Conservation (phyloP, 2,888 invertebrate species). For the Synergus gifuensis region DNA sequence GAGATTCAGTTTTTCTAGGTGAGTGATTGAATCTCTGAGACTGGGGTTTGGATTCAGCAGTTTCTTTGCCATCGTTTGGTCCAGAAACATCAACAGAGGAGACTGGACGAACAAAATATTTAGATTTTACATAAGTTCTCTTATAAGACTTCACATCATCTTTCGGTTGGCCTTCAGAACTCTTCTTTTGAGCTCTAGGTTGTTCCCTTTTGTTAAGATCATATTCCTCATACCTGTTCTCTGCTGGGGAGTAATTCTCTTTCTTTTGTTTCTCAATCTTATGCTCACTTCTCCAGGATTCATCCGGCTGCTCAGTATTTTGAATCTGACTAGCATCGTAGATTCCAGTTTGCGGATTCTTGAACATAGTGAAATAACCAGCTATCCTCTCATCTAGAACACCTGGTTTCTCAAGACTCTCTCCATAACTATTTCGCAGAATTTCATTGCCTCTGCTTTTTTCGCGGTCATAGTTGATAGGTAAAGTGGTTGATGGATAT, state of each 20-base stretch:
- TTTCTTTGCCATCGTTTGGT: background rate
- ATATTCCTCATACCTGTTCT: slow-evolving; percentile 71
- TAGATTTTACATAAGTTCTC: background rate
- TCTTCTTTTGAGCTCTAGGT: background rate
- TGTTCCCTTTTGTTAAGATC: slow-evolving; percentile 52
- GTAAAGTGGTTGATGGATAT: slow-evolving; percentile 40
- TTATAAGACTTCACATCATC: slow-evolving; percentile 1
- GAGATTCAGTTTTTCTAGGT: background rate
- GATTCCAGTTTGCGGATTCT: slow-evolving; percentile 60
- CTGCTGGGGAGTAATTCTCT: slow-evolving; percentile 53
- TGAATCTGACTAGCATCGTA: slow-evolving; percentile 51
- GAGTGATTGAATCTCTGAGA: background rate
- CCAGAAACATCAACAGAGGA: background rate
- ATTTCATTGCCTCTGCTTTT: slow-evolving; percentile 53
- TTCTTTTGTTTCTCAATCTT: slow-evolving; percentile 43
- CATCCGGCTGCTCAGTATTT: background rate
- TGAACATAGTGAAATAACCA: slow-evolving; percentile 66
- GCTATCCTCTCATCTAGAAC: slow-evolving; percentile 68
- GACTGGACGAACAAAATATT: background rate
- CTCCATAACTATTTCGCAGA: slow-evolving; percentile 73
- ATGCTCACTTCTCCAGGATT: slow-evolving; percentile 18
- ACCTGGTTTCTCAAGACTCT: slow-evolving; percentile 67
- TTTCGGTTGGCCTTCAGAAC: background rate
- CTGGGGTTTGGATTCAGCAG: background rate
- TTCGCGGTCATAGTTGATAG: slow-evolving; percentile 53